Evolutionary conservation across 1,140 invertebrate genomes (phyloP), one percentile per base, ranked within the genome.

Genomic region (Ectropis grisescens): DNA sequence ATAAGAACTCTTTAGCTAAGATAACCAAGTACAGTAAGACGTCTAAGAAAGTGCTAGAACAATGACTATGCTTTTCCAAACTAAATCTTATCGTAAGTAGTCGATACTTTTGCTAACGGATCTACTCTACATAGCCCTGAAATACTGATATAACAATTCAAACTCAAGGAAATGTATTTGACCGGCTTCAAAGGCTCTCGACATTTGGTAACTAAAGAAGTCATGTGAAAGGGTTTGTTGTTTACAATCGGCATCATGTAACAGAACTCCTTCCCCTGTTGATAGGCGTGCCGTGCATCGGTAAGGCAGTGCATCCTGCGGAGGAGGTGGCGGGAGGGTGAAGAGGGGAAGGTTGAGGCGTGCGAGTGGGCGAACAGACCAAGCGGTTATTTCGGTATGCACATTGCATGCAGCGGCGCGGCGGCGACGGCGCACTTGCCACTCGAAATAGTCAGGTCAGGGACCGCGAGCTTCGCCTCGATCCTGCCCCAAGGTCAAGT

Each of bases 361-460:
- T n/a, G n/a, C n/a, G n/a, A n/a, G n/a, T 31, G 40, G 43, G 38
- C 10, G 36, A 4, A 23, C 50, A 49, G 52, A 39, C 55, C 54
- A 50, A 62, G 67, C 59, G 69, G 67, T 71, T 80, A 80, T 80
- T 80, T 76, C 71, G 68, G 75, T 80, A 80, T 76, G 75, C 75
- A 76, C 75, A 80, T 80, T 80, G 75, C 71, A 75, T 67, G 67
- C 67, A 55, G 65, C 69, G 66, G 60, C 50, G 38, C 27, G 13
- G 13, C 13, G 28, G 29, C 36, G 47, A 38, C 59, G 44, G 51
- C 64, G 64, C 75, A 78, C 75, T 81, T 78, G 72, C 75, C 69
- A 81, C 72, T 78, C 58, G 70, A 81, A 81, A 81, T 81, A 81
- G 75, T 71, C 75, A 76, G 75, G 75, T 81, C 75, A 81, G 72